A percentile compares a stretch with the other conserved stretches of the same genome.
Conservation (phyloP, 2,797 vertebrate genomes). For the Pseudochirops corinnae region DNA sequence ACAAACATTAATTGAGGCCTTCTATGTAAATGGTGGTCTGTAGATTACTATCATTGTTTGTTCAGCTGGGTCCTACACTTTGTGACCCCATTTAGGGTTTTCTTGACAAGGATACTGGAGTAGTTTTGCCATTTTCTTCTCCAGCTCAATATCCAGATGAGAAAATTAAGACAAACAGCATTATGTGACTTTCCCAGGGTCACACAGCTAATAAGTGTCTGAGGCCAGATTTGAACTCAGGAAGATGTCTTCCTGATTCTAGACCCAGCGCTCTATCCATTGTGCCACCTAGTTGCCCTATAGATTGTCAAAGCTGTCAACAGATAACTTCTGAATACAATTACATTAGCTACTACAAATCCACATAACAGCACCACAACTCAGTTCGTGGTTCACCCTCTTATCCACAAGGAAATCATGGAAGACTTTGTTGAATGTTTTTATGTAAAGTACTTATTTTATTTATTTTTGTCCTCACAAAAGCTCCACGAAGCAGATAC, state of each 20-base stretch:
- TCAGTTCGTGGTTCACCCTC: neutral
- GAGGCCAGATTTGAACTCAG: too few species aligned
- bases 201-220: neutral
- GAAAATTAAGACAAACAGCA: neutral
- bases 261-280: neutral
- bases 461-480: neutral
- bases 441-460: neutral
- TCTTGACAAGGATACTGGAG: neutral
- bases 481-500: neutral
- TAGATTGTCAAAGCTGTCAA: neutral
- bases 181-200: neutral
- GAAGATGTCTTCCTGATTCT: too few species aligned
- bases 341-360: neutral
- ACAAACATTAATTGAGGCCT: neutral
- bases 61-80: neutral
- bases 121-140: neutral
- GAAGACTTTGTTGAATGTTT: neutral
- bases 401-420: neutral
- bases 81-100: neutral
- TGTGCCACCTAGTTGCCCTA: neutral
- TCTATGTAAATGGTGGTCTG: neutral
- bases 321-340: neutral
- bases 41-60: neutral
- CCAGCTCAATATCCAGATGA: neutral
- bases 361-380: neutral